Conservation (phyloP, 2,888 invertebrate species). For the Sclerodermus sp. region DNA sequence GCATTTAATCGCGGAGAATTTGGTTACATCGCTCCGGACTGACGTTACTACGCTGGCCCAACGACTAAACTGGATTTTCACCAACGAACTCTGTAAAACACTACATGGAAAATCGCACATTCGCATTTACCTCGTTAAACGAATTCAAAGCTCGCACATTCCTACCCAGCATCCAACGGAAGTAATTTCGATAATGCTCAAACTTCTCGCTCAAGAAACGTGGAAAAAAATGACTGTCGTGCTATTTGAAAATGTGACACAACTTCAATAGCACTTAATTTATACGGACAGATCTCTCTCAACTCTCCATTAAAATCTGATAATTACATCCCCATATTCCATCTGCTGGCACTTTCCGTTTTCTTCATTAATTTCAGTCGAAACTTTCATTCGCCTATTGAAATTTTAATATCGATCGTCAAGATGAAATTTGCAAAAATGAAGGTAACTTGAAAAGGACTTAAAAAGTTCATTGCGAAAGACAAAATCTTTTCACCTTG, state of each 20-base stretch:
- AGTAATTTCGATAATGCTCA: too few relatives aligned
- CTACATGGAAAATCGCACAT: slow-evolving; percentile 16
- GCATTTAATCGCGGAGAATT: slow-evolving; percentile 51
- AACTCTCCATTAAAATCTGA: slow-evolving; percentile 1
- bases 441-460: slow-evolving; percentile 11
- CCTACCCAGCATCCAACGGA: too few relatives aligned
- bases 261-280: not conserved
- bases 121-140: slow-evolving; percentile 5
- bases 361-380: too few relatives aligned
- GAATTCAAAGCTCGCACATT: not conserved
- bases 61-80: slow-evolving; percentile 2
- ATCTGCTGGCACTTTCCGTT: too few relatives aligned
- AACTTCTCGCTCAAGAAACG: not conserved
- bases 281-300: slow-evolving; percentile 8
- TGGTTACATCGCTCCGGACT: slow-evolving; percentile 38
- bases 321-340: too few relatives aligned
- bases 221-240: not conserved
- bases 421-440: slow-evolving; percentile 8
- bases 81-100: slow-evolving; percentile 8
- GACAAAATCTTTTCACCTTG: too few relatives aligned
- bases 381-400: too few relatives aligned
- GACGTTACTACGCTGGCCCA: slow-evolving; percentile 25
- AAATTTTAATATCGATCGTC: too few relatives aligned
- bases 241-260: too few relatives aligned
- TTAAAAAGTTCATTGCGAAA: slow-evolving; percentile 5